Percentiles rank a stretch among this genome's conserved stretches.
Conservation (phyloP, 2,113 vertebrate species). For the Lynx canadensis region DNA sequence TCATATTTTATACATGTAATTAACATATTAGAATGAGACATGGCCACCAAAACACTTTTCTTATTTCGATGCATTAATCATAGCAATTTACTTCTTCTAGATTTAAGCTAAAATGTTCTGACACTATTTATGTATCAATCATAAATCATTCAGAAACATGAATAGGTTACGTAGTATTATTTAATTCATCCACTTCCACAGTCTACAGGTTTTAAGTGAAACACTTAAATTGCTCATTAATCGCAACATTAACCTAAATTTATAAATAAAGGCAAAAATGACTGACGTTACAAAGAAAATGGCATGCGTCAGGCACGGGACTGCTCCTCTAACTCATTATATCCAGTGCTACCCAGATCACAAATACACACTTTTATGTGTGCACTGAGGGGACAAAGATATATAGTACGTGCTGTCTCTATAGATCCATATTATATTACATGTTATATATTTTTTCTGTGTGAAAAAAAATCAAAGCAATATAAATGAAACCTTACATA, state of each 20-base stretch:
- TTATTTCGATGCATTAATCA: constrained; percentile 61
- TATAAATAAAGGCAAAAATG: constrained; percentile 79
- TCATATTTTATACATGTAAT: constrained; percentile 43
- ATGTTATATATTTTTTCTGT: not conserved
- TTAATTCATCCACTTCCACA: constrained; percentile 70
- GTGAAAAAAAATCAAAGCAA: not conserved
- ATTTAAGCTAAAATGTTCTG: constrained; percentile 71
- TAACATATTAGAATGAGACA: constrained; percentile 58
- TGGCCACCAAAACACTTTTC: not conserved
- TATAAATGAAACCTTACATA: not conserved
- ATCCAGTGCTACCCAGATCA: not conserved
- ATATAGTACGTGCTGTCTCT: not conserved
- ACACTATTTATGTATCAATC: constrained; percentile 58
- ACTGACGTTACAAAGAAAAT: constrained; percentile 76
- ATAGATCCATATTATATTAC: not conserved
- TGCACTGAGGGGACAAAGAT: not conserved
- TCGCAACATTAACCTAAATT: constrained; percentile 74
- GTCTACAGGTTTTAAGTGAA: constrained; percentile 72
- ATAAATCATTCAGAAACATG: constrained; percentile 73
- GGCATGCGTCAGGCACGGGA: constrained; percentile 43
- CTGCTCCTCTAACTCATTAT: constrained; percentile 63
- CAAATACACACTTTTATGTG: not conserved
- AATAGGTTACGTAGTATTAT: constrained; percentile 54
- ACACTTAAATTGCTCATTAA: constrained; percentile 70
- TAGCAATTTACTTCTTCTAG: constrained; percentile 35